Conservation (phyloP, 2,797 vertebrate species). For the Tachyglossus aculeatus region DNA sequence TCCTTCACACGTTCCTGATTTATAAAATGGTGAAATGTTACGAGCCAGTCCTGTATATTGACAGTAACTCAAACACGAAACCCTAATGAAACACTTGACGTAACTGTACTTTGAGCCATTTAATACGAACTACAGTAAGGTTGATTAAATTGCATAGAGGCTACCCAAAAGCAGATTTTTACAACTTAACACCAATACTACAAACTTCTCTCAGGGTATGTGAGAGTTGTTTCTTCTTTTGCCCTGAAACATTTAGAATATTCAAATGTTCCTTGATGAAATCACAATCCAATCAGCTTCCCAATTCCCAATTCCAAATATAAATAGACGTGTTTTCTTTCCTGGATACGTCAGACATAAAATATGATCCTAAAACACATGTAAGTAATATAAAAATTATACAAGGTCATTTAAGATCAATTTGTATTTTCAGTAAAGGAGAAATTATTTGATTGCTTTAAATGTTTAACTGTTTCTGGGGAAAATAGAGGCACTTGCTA, state of each 20-base stretch:
- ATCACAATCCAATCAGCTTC: constrained; percentile 42
- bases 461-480: constrained; percentile 1
- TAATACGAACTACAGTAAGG: background rate
- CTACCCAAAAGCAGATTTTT: background rate
- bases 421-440: constrained; percentile 28
- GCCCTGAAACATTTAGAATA: constrained; percentile 21
- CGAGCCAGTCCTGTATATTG: background rate
- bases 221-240: constrained; percentile 10
- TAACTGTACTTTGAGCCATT: too few species aligned
- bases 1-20: background rate
- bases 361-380: constrained; percentile 37
- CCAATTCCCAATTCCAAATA: too few species aligned
- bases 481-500: constrained; percentile 14
- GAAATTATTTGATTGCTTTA: constrained; percentile 18
- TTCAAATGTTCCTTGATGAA: constrained; percentile 42
- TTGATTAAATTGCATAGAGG: constrained; percentile 1
- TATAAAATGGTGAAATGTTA: background rate
- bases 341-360: constrained; percentile 25
- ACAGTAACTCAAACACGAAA: too few species aligned
- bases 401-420: constrained; percentile 32
- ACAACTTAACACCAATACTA: constrained; percentile 3
- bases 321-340: constrained; percentile 16
- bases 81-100: too few species aligned
- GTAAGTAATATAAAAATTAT: constrained; percentile 40
- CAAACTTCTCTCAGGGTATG: background rate